These are phyloP conservation scores for Tenthredo livida DNA, from an alignment of 2,888 invertebrate genomes.

Conservation along the genomic window DNA sequence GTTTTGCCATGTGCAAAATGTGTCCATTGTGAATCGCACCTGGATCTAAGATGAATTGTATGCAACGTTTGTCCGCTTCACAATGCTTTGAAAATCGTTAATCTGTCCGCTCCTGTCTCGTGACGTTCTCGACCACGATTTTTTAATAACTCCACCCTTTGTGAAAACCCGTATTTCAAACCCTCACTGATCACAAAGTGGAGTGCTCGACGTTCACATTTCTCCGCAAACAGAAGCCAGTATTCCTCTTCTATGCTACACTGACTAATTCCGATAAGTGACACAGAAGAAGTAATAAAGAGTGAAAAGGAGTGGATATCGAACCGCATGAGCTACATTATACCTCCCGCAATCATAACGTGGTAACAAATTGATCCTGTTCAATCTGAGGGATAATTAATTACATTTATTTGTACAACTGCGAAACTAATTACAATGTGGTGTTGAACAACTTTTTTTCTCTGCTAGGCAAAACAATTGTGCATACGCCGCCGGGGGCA, in stretches of 20 bases:
- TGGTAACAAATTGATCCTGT: not conserved
- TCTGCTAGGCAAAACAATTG: not conserved
- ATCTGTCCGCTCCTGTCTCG: not conserved
- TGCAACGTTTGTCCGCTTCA: not conserved
- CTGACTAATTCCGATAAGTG: not conserved
- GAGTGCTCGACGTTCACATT: not conserved
- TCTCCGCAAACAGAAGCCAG: not conserved
- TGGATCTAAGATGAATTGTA: conserved; percentile 3
- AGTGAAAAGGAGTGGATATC: not conserved
- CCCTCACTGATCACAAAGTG: not conserved
- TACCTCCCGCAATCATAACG: not conserved
- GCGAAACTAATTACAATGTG: not conserved
- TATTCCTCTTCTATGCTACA: not conserved
- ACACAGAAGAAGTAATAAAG: not conserved
- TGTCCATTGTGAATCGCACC: not conserved
- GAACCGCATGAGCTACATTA: not conserved
- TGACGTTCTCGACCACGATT: not conserved
- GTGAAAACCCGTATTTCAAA: not conserved
- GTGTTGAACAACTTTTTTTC: not conserved
- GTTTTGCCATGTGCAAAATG: not conserved
- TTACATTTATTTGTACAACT: not conserved
- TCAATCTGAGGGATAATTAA: not conserved
- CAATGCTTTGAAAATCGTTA: not conserved
- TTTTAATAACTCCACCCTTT: conserved; percentile 3
- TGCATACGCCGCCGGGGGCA: not conserved